phyloP scores from a whole-genome alignment of 1,140 invertebrate species.

The Rhagoletis pomonella region DNA sequence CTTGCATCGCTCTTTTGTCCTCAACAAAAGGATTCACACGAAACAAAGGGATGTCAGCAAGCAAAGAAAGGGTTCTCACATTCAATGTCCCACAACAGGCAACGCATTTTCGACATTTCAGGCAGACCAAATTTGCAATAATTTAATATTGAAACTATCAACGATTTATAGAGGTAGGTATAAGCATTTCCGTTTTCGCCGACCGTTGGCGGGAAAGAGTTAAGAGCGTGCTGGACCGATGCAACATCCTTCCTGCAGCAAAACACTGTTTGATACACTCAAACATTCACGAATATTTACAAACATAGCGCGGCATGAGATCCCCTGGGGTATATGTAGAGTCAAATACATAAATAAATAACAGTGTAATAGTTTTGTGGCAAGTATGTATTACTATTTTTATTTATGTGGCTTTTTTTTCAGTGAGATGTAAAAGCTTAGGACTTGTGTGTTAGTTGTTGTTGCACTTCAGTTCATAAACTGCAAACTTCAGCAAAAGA shows the following conservation, averaged over 20 bases:
- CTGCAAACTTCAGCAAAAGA: no score
- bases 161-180: slow-evolving; percentile 68
- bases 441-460: no score
- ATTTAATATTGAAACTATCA: slow-evolving; percentile 73
- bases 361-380: no score
- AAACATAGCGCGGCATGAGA: not conserved
- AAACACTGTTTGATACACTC: not conserved
- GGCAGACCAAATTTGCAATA: slow-evolving; percentile 56
- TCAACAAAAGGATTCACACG: not conserved
- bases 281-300: not conserved
- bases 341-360: no score
- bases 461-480: no score
- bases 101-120: slow-evolving; percentile 17
- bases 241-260: not conserved
- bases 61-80: slow-evolving; percentile 16
- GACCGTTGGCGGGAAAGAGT: not conserved
- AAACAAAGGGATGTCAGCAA: not conserved
- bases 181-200: slow-evolving; percentile 16
- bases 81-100: not conserved
- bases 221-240: not conserved
- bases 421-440: no score
- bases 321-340: no score
- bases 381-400: no score
- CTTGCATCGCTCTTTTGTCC: not conserved
- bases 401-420: not conserved